Conservation (phyloP, 2,113 vertebrate genomes). For the Leptobrachium ailaonicum region DNA sequence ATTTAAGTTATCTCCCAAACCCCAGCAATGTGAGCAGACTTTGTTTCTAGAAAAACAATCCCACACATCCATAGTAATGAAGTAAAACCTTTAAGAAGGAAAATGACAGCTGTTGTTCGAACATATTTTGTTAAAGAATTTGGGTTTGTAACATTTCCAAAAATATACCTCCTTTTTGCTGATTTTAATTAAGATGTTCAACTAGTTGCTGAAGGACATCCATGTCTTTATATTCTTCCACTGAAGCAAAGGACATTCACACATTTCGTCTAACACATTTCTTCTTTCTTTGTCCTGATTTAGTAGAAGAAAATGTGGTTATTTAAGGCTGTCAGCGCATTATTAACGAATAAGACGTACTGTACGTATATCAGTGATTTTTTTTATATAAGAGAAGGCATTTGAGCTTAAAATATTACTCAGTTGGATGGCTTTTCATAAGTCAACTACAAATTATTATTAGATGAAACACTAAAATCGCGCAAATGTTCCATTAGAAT, state of each 20-base stretch:
- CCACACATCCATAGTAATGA: background rate
- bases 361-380: background rate
- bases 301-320: background rate
- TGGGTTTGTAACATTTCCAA: background rate
- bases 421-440: background rate
- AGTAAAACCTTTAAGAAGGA: background rate
- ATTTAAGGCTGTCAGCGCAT: background rate
- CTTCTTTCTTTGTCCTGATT: background rate
- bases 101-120: conserved; percentile 1
- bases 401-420: conserved; percentile 3
- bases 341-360: background rate
- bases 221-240: background rate
- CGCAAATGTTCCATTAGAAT: conserved; percentile 3
- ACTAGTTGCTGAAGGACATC: conserved; percentile 1
- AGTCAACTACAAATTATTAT: conserved; percentile 15
- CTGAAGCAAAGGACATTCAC: background rate
- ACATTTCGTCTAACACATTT: conserved; percentile 1
- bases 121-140: background rate
- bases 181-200: conserved; percentile 8
- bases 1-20: background rate
- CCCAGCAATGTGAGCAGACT: background rate
- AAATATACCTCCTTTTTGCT: background rate
- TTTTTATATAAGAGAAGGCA: background rate
- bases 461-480: background rate
- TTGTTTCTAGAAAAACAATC: background rate